Percentiles rank a stretch among this genome's conserved stretches.
phyloP scores from a whole-genome alignment of 2,888 invertebrate species.

The Agrotis puta region DNA sequence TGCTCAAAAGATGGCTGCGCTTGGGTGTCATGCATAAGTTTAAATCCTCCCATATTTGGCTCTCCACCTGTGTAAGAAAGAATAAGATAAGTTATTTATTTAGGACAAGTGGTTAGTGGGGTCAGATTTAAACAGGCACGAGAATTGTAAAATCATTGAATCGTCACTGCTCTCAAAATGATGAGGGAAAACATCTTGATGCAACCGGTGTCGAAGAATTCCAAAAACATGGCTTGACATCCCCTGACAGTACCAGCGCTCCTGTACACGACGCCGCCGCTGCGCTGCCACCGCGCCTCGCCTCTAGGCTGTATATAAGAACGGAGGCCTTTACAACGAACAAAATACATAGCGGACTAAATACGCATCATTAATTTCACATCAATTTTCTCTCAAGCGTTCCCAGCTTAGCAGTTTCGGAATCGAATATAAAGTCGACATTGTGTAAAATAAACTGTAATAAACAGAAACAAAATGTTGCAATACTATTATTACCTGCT shows the following conservation, averaged over 20 bases:
- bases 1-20: conserved; percentile 80
- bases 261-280: no score
- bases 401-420: no score
- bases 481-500: conserved; percentile 65
- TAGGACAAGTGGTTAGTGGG: background rate
- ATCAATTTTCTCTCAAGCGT: background rate
- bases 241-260: no score
- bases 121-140: background rate
- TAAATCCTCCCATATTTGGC: conserved; percentile 69
- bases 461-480: background rate
- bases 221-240: no score
- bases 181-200: no score
- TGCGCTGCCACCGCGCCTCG: no score
- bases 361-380: no score
- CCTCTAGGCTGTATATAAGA: no score
- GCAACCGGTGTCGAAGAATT: no score
- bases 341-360: no score
- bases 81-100: background rate
- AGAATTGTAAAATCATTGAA: background rate
- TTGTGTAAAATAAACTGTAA: background rate
- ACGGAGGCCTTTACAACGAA: no score
- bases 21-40: conserved; percentile 81
- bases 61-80: conserved; percentile 75
- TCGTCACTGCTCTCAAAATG: background rate
- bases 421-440: no score